These are phyloP conservation scores for Conus canariensis DNA, from an alignment of 2,888 invertebrate species.

Conservation along the genomic window DNA sequence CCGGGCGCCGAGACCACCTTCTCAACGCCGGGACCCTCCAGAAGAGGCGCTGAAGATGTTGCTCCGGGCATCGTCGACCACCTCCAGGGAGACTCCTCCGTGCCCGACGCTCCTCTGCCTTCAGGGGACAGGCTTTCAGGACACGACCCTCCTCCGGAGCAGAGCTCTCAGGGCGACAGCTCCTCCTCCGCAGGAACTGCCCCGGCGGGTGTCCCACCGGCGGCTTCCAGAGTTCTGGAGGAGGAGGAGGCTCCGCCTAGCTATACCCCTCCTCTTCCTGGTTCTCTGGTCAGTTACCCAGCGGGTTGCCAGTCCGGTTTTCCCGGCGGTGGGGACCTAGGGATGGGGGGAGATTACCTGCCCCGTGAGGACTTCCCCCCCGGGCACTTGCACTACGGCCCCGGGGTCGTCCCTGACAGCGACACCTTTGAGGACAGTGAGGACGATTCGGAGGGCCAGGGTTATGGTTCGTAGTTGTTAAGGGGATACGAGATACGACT, in stretches of 20 bases:
- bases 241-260: background rate
- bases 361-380: background rate
- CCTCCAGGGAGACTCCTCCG: background rate
- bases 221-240: background rate
- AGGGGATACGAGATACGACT: too few species aligned
- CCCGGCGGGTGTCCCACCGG: background rate
- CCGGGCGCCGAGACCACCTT: background rate
- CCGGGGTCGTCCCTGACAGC: background rate
- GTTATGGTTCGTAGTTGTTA: background rate
- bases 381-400: background rate
- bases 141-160: too few species aligned
- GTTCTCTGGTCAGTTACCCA: background rate
- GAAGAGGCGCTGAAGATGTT: background rate
- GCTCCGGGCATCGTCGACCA: background rate
- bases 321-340: background rate
- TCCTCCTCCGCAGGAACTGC: too few species aligned
- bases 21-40: background rate
- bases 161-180: too few species aligned
- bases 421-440: background rate
- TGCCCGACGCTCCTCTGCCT: too few species aligned
- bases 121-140: too few species aligned
- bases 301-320: background rate
- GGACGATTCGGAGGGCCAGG: background rate
- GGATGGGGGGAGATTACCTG: background rate
- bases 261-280: constrained; percentile 2